phyloP scores from a whole-genome alignment of 2,113 vertebrate genomes.

The Seriola rivoliana region DNA sequence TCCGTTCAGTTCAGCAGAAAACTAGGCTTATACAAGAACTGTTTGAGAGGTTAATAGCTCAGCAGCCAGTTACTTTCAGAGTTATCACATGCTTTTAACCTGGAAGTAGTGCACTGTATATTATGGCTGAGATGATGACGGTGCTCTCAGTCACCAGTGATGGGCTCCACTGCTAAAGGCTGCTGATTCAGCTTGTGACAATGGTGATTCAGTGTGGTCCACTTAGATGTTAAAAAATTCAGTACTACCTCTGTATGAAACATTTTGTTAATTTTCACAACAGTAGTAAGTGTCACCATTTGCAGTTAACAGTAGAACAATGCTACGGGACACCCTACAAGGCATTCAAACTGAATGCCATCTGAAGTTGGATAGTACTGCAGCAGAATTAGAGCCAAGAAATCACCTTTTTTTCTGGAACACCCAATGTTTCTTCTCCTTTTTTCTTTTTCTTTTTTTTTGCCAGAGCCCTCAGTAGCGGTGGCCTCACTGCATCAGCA shows the following conservation, averaged over 20 bases:
- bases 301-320: neutral
- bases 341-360: no score
- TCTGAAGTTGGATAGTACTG: neutral
- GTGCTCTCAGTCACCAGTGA: neutral
- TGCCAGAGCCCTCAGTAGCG: neutral
- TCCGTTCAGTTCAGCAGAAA: neutral
- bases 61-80: neutral
- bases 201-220: neutral
- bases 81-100: neutral
- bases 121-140: neutral
- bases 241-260: neutral
- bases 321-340: neutral
- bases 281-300: neutral
- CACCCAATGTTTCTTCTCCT: neutral
- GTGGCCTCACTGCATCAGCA: slow-evolving; percentile 42
- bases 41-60: neutral
- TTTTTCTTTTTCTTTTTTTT: neutral
- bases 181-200: neutral
- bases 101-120: neutral
- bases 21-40: neutral
- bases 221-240: neutral
- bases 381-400: neutral
- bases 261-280: neutral
- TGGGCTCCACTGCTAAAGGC: neutral
- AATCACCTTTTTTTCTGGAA: neutral